A percentile compares a stretch with the other conserved stretches of the same genome.
Evolutionary conservation across 2,113 vertebrate genomes (phyloP).

Genomic region (Ammospiza caudacuta): DNA sequence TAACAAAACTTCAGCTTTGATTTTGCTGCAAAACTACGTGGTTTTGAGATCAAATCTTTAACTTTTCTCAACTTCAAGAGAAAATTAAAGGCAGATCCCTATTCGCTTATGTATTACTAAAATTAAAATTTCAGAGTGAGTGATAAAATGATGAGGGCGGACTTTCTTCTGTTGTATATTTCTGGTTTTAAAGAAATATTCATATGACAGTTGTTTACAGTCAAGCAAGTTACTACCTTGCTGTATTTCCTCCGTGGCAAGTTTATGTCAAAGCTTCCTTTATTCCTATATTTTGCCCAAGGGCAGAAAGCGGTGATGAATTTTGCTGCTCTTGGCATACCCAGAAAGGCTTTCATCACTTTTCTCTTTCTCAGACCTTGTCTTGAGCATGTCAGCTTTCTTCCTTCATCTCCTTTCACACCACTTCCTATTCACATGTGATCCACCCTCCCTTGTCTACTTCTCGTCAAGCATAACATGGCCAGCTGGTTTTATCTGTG

Average conservation of each 20-base stretch:
- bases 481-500: constrained; percentile 68
- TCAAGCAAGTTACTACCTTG: not conserved
- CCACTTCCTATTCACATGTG: constrained; percentile 61
- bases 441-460: constrained; percentile 69
- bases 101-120: not conserved
- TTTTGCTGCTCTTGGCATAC: not conserved
- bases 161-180: not conserved
- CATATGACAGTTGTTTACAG: not conserved
- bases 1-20: not conserved
- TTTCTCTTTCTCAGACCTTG: constrained; percentile 49
- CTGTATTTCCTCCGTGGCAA: not conserved
- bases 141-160: not conserved
- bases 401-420: constrained; percentile 51
- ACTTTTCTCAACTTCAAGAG: not conserved
- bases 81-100: not conserved
- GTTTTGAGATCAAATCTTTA: not conserved
- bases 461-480: constrained; percentile 70
- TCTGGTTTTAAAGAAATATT: not conserved
- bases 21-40: not conserved
- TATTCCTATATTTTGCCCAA: not conserved
- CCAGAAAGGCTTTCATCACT: not conserved
- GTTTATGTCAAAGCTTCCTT: not conserved
- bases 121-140: not conserved
- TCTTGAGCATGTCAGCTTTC: constrained; percentile 46
- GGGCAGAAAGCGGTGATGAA: not conserved